These are phyloP conservation scores for Hozukius guyotensis DNA, from an alignment of 2,797 vertebrate species.

Conservation along the genomic window DNA sequence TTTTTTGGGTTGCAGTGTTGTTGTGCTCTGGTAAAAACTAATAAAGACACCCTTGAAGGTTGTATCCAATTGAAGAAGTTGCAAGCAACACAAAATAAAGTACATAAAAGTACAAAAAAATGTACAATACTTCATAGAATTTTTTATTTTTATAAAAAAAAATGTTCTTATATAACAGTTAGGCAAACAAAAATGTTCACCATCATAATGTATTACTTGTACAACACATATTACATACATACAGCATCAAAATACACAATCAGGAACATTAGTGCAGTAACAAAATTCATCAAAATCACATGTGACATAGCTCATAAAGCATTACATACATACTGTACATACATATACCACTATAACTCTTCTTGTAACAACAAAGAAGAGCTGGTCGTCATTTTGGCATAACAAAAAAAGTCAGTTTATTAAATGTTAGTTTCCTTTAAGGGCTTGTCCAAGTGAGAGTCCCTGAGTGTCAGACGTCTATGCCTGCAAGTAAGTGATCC, in stretches of 20 bases:
- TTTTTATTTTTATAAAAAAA: slow-evolving; percentile 43
- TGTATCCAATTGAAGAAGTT: background rate
- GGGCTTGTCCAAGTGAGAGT: slow-evolving; percentile 9
- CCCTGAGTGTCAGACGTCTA: slow-evolving; percentile 18
- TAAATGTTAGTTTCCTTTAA: slow-evolving; percentile 6
- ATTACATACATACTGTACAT: slow-evolving; percentile 19
- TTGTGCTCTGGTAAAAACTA: background rate
- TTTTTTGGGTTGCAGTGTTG: background rate
- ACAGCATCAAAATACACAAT: slow-evolving; percentile 47
- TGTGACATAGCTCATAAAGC: slow-evolving; percentile 15
- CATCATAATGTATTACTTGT: background rate
- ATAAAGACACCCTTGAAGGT: background rate
- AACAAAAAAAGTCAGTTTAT: background rate
- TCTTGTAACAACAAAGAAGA: background rate
- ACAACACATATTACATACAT: slow-evolving; percentile 46
- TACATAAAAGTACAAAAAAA: background rate
- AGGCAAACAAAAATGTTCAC: background rate
- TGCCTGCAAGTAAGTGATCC: slow-evolving; percentile 5
- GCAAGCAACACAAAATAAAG: background rate
- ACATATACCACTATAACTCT: background rate
- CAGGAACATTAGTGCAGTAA: slow-evolving; percentile 41
- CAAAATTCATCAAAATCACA: slow-evolving; percentile 34
- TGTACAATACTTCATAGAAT: slow-evolving; percentile 7
- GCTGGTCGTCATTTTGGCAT: slow-evolving; percentile 7
- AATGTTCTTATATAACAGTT: slow-evolving; percentile 6